phyloP scores from a whole-genome alignment of 2,797 vertebrate species.

The Tachyglossus aculeatus region DNA sequence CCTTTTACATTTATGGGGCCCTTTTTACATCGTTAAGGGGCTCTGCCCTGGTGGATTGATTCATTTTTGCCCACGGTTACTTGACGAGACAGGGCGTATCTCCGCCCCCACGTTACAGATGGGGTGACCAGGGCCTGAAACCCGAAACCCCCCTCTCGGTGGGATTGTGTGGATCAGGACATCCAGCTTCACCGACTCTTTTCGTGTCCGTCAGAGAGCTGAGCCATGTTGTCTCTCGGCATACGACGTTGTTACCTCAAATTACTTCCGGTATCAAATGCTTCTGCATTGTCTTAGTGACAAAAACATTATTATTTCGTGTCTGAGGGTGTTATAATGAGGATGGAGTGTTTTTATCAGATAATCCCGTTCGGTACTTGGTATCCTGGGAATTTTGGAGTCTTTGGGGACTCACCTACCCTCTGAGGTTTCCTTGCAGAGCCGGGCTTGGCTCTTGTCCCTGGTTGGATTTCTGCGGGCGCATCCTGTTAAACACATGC shows the following conservation, averaged over 20 bases:
- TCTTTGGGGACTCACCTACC: constrained; percentile 54
- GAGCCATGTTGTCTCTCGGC: not conserved
- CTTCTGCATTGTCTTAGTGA: not conserved
- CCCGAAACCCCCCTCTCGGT: not conserved
- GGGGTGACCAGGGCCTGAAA: constrained; percentile 13
- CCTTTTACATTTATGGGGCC: too few species aligned
- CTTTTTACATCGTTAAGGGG: too few species aligned
- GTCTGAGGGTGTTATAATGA: constrained; percentile 48
- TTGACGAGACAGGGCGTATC: too few species aligned
- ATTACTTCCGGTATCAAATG: not conserved
- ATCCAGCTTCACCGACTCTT: not conserved
- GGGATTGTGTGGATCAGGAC: not conserved
- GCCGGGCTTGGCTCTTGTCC: constrained; percentile 64
- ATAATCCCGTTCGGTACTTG: constrained; percentile 64
- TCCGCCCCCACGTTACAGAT: constrained; percentile 28
- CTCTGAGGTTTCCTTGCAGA: constrained; percentile 47
- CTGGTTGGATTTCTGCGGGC: constrained; percentile 61
- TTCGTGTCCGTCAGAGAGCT: not conserved
- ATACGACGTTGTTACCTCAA: not conserved
- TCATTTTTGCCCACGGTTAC: too few species aligned
- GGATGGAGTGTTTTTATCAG: constrained; percentile 60
- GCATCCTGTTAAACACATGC: constrained; percentile 69
- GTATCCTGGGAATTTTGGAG: too few species aligned
- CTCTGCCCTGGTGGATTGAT: too few species aligned
- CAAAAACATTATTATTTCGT: constrained; percentile 7